Evolutionary conservation across 2,888 invertebrate species (phyloP), one percentile per base, ranked within the genome.

Genomic region (Pycnomerus fuliginosus): DNA sequence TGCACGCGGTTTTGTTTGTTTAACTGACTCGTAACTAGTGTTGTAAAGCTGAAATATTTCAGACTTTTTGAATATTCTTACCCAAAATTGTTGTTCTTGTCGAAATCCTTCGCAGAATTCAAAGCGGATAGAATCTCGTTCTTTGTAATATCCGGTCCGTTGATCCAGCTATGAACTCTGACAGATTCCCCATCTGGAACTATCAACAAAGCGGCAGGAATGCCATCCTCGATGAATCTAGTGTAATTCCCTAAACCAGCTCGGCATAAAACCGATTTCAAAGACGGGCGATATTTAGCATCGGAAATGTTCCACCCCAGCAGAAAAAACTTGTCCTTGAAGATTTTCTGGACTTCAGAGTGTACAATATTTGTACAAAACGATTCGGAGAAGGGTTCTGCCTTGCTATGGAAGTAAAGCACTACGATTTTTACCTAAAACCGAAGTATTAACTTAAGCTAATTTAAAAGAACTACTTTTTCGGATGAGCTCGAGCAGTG

Each of bases 221-320:
- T n/a, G n/a, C n/a, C n/a, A n/a, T n/a, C n/a, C n/a, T n/a, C n/a
- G n/a, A n/a, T n/a, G n/a, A n/a, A n/a, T n/a, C n/a, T n/a, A n/a
- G n/a, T n/a, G n/a, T n/a, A n/a, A n/a, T n/a, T n/a, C n/a, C n/a
- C n/a, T n/a, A n/a, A n/a, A n/a, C n/a, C n/a, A n/a, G n/a, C n/a
- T n/a, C 39, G 51, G 23, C 34, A 31, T 43, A 55, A 38, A 3
- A 53, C 51, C 12, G 44, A 15, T 17, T 37, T 45, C 50, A 68
- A 60, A 35, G 58, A 57, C 39, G 45, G 30, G 28, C 62, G 58
- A 44, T 56, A 58, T 11, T 42, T 37, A 12, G 50, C 34, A 12
- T 61, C 48, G 14, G 56, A 53, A 3, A 67, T 30, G 46, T 67
- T 63, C 65, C 67, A 68, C n/a, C 64, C 65, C 13, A 66, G 29